Evolutionary conservation across 2,888 invertebrate species (phyloP).

Genomic region (Ichneumoninae sp.): DNA sequence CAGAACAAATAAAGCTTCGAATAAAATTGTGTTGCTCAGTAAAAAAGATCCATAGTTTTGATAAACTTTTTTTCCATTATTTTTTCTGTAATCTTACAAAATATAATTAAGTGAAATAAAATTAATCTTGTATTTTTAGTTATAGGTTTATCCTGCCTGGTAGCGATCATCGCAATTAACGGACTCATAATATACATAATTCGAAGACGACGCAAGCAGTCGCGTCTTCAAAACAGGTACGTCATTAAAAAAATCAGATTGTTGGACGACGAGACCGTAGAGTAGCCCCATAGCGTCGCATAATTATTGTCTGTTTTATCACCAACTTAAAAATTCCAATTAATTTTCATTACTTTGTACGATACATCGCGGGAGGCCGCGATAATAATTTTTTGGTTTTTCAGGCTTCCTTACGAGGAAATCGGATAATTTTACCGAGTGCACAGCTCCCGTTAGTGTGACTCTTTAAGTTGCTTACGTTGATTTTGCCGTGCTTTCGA

Average conservation of each 20-base stretch:
- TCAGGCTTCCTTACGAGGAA: constrained; percentile 63
- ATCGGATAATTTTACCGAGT: constrained; percentile 53
- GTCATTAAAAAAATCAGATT: background rate
- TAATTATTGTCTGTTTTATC: background rate
- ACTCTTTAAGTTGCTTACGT: constrained; percentile 29
- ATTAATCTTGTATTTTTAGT: constrained; percentile 57
- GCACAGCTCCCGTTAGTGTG: constrained; percentile 3
- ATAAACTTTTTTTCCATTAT: too few relatives aligned
- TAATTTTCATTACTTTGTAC: constrained; percentile 4
- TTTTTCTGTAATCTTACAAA: too few relatives aligned
- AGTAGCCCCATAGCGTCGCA: background rate
- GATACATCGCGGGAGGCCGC: background rate
- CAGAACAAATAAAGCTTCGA: background rate
- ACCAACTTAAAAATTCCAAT: background rate
- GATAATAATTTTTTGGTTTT: constrained; percentile 54
- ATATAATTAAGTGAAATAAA: background rate
- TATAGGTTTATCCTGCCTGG: constrained; percentile 61
- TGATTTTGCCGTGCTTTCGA: constrained; percentile 2
- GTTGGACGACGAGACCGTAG: constrained; percentile 13
- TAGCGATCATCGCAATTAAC: constrained; percentile 16
- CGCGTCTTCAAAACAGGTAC: constrained; percentile 47
- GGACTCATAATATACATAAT: constrained; percentile 40
- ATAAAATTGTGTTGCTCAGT: too few relatives aligned
- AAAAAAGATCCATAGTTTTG: too few relatives aligned
- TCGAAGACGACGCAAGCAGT: constrained; percentile 51